Percentiles rank a stretch among this genome's conserved stretches.
Evolutionary conservation across 1,140 invertebrate species (phyloP).

Genomic region (Spodoptera frugiperda): DNA sequence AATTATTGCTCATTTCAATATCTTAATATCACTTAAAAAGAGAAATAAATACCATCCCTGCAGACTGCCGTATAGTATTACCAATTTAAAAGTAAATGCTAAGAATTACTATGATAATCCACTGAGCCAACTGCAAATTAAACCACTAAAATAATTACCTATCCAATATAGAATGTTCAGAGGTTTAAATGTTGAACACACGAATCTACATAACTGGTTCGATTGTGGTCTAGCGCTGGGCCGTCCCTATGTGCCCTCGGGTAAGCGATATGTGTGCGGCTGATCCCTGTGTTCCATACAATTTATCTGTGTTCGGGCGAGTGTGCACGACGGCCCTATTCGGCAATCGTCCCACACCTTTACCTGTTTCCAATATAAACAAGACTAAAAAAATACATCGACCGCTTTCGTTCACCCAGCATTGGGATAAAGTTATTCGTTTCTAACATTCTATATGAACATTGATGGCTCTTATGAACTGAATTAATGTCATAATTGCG

Average conservation of each 20-base stretch:
- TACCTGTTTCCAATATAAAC: slow-evolving; percentile 70
- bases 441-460: slow-evolving; percentile 80
- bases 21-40: slow-evolving; percentile 48
- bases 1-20: neutral
- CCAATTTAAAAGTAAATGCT: slow-evolving; percentile 46
- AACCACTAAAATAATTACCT: slow-evolving; percentile 80
- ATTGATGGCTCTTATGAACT: slow-evolving; percentile 81
- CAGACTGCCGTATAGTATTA: slow-evolving; percentile 47
- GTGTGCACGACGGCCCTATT: slow-evolving; percentile 65
- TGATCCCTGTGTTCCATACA: slow-evolving; percentile 61
- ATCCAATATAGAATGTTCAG: slow-evolving; percentile 70
- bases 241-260: slow-evolving; percentile 57
- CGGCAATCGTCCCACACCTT: slow-evolving; percentile 81
- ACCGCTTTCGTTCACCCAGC: slow-evolving; percentile 71
- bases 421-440: slow-evolving; percentile 80
- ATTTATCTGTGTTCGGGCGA: slow-evolving; percentile 77
- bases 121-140: slow-evolving; percentile 70
- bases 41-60: slow-evolving; percentile 58
- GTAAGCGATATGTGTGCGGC: slow-evolving; percentile 50
- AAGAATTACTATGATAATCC: slow-evolving; percentile 67
- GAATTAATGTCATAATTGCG: slow-evolving; percentile 85
- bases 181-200: slow-evolving; percentile 67
- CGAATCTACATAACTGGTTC: slow-evolving; percentile 73
- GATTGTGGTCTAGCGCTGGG: slow-evolving; percentile 54
- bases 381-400: slow-evolving; percentile 71